Evolutionary conservation across 2,888 invertebrate species (phyloP).

Genomic region (Clusia tigrina): DNA sequence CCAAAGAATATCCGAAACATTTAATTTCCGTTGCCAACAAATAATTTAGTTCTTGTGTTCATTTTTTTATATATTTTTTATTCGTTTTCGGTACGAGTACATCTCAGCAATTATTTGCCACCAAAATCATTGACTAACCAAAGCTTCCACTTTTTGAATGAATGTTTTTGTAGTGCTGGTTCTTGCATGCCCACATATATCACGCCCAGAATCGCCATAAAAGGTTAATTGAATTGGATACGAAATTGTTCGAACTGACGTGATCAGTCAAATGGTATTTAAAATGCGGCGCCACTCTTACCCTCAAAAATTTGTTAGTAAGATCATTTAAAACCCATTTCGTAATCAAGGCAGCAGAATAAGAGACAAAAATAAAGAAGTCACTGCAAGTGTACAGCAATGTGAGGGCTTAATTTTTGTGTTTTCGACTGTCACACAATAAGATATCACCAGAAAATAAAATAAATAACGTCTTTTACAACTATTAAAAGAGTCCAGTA

Average conservation of each 20-base stretch:
- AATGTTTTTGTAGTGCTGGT: neutral
- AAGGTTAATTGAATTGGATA: conserved; percentile 7
- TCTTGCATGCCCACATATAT: neutral
- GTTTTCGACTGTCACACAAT: too few species aligned
- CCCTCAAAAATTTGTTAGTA: neutral
- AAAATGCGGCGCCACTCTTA: neutral
- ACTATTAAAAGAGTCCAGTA: too few species aligned
- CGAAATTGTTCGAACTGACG: neutral
- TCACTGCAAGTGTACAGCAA: too few species aligned
- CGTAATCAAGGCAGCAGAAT: too few species aligned
- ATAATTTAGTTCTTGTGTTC: neutral
- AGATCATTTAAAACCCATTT: too few species aligned
- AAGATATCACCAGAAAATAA: too few species aligned
- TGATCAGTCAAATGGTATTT: neutral
- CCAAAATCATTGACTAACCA: neutral
- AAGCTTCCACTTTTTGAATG: too few species aligned
- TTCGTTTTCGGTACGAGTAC: neutral
- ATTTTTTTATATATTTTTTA: neutral
- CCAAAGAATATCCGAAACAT: neutral
- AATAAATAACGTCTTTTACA: too few species aligned
- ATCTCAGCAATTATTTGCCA: neutral
- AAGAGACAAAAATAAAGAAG: too few species aligned
- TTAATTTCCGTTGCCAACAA: neutral
- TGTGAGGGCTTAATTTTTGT: too few species aligned
- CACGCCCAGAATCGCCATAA: neutral